Evolutionary conservation across 2,797 vertebrate genomes (phyloP), one percentile per base, ranked within the genome.

Genomic region (Coreius guichenoti): DNA sequence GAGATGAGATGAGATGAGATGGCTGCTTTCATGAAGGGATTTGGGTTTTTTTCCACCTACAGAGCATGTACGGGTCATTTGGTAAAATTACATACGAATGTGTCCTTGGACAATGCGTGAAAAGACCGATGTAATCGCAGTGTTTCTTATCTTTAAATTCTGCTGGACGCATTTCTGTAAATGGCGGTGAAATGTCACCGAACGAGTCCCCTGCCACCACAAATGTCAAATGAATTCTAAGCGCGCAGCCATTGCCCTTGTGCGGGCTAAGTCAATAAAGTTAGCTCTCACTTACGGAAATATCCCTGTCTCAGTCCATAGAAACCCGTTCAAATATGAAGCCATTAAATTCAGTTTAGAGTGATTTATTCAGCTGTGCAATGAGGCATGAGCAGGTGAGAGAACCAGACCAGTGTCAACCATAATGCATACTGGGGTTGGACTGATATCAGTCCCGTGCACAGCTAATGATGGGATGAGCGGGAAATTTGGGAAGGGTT

Each of bases 271-370:
- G n/a, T 84, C 61, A 58, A 87, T 86, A 87, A 87, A 88, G 63
- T 79, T 45, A 78, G 78, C 77, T 56, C 81, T 82, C 78, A 72
- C 69, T 85, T 85, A 86, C 56, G 70, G 81, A 84, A 87, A 85
- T 77, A 54, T 87, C 51, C 77, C 74, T 17, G 83, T 51, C 68
- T 83, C 80, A 51, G 75, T 78, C 85, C 80, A 81, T 23, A 87
- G 81, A 87, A 75, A 75, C 58, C 80, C 63, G 26, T 67, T 84
- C 36, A 81, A 83, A 67, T 80, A 81, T 56, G 31, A 67, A 77
- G 81, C 82, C 84, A 90, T 90, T 88, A 87, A 73, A 88, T 72
- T 86, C 83, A 81, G 73, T 82, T 84, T 87, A 81, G 81, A 83
- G 81, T 79, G 87, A 88, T 87, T 86, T 88, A 88, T 84, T 87